A percentile compares a stretch with the other conserved stretches of the same genome.
These are phyloP conservation scores for Aselliscus stoliczkanus DNA, from an alignment of 2,797 vertebrate genomes.

Conservation along the genomic window DNA sequence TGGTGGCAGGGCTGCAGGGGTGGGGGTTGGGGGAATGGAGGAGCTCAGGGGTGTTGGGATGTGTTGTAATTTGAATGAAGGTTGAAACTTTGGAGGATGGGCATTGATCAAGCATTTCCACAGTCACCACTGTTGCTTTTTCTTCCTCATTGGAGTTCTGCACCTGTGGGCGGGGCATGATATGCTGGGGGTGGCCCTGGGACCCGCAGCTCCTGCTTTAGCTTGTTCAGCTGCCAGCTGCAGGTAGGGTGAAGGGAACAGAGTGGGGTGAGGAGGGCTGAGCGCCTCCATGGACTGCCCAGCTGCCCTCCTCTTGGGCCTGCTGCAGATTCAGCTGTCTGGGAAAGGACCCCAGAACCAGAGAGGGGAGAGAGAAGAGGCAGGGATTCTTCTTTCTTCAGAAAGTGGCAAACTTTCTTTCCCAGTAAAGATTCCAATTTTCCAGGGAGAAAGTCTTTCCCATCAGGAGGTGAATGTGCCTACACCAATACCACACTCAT, in stretches of 20 bases:
- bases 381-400: not conserved
- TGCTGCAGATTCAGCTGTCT: not conserved
- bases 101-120: not conserved
- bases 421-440: not conserved
- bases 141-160: not conserved
- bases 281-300: not conserved
- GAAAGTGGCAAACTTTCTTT: not conserved
- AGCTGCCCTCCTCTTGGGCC: not conserved
- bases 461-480: not conserved
- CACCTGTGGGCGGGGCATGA: not conserved
- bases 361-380: not conserved
- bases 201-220: not conserved
- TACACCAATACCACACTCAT: fast-evolving
- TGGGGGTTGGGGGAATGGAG: no score
- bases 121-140: not conserved
- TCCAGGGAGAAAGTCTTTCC: not conserved
- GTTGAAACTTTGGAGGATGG: not conserved
- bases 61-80: not conserved
- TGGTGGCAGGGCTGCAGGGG: not conserved
- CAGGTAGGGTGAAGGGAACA: not conserved
- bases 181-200: not conserved
- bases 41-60: not conserved
- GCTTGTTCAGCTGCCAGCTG: not conserved
- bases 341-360: not conserved
- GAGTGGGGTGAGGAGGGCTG: not conserved